A percentile compares a stretch with the other conserved stretches of the same genome.
These are phyloP conservation scores for Acestrorhynchus altus DNA, from an alignment of 2,797 vertebrate species.

Conservation along the genomic window DNA sequence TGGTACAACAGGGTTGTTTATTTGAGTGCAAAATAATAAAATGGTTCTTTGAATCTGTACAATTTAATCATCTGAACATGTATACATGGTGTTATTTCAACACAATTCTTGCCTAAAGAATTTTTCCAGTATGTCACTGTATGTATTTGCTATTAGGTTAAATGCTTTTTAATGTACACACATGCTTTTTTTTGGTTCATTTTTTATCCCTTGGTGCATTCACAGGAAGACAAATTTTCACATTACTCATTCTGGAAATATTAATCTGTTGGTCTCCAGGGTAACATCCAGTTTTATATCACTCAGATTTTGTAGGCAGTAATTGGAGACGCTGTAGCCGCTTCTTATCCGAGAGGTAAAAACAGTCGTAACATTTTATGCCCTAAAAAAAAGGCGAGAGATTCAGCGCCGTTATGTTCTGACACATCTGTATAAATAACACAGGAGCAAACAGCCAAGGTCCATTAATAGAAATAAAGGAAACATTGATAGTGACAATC, in stretches of 20 bases:
- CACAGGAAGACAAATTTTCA: slow-evolving; percentile 16
- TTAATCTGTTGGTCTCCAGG: slow-evolving; percentile 45
- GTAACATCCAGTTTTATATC: slow-evolving; percentile 41
- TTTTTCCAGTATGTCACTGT: neutral
- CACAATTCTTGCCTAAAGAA: neutral
- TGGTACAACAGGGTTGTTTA: neutral
- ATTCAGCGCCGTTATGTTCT: slow-evolving; percentile 29
- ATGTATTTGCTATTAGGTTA: neutral
- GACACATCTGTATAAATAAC: slow-evolving; percentile 41
- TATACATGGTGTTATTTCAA: neutral
- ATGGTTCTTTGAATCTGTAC: neutral
- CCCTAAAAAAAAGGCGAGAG: slow-evolving; percentile 12
- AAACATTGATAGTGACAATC: slow-evolving; percentile 35
- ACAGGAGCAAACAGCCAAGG: slow-evolving; percentile 30
- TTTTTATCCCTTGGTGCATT: slow-evolving; percentile 10
- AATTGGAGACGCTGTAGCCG: slow-evolving; percentile 41
- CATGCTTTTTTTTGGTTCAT: slow-evolving; percentile 2
- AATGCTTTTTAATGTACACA: neutral
- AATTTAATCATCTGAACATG: neutral
- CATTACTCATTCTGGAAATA: slow-evolving; percentile 41
- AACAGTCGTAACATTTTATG: slow-evolving; percentile 42
- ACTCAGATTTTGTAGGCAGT: slow-evolving; percentile 31
- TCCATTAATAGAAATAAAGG: slow-evolving; percentile 42
- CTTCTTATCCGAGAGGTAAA: slow-evolving; percentile 23
- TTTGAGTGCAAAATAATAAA: neutral